Percentiles rank a stretch among this genome's conserved stretches.
Evolutionary conservation across 2,888 invertebrate genomes (phyloP).

Genomic region (Nomada goodeniana): DNA sequence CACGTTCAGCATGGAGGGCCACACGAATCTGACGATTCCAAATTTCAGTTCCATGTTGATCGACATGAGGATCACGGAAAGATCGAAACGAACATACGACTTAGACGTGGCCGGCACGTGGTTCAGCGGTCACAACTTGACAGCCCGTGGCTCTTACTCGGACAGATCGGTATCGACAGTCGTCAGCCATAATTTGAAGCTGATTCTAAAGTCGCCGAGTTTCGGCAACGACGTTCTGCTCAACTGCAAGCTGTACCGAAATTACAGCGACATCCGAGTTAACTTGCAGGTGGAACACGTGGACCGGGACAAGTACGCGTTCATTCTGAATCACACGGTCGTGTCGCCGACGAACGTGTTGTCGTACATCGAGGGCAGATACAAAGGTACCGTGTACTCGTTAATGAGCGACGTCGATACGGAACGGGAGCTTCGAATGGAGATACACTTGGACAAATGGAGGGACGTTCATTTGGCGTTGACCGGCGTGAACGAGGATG

Average conservation of each 20-base stretch:
- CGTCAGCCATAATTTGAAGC: conserved; percentile 89
- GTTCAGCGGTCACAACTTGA: conserved; percentile 92
- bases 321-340: conserved; percentile 88
- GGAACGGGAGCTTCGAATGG: conserved; percentile 88
- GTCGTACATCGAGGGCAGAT: conserved; percentile 88
- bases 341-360: conserved; percentile 87
- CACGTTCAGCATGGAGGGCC: conserved; percentile 89
- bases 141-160: conserved; percentile 90
- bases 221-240: conserved; percentile 88
- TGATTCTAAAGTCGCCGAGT: conserved; percentile 90
- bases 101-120: conserved; percentile 90
- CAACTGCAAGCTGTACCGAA: conserved; percentile 89
- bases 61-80: conserved; percentile 88
- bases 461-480: conserved; percentile 90
- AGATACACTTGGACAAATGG: conserved; percentile 91
- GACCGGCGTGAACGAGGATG: conserved; percentile 87
- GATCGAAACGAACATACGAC: conserved; percentile 88
- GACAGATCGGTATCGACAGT: conserved; percentile 89
- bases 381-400: conserved; percentile 89
- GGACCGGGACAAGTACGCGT: conserved; percentile 88
- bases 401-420: conserved; percentile 88
- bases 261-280: conserved; percentile 88
- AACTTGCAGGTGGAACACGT: conserved; percentile 88
- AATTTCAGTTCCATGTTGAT: conserved; percentile 89
- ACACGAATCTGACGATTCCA: conserved; percentile 90